These are phyloP conservation scores for Lithosia quadra DNA, from an alignment of 2,888 invertebrate species.

Conservation along the genomic window DNA sequence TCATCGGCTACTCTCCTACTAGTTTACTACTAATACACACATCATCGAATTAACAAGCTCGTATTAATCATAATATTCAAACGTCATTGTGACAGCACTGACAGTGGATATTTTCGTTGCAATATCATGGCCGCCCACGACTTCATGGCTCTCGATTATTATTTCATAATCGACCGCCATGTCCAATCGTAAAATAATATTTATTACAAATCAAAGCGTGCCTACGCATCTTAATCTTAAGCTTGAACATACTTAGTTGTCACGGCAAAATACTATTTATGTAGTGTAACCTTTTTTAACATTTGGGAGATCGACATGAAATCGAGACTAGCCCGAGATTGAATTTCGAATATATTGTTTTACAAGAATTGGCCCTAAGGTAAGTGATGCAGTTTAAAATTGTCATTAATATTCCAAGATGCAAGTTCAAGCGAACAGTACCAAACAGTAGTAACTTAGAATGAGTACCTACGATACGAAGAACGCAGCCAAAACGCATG, in stretches of 20 bases:
- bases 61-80: background rate
- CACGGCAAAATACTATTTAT: slow-evolving; percentile 1
- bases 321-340: too few species aligned
- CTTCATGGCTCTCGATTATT: slow-evolving; percentile 3
- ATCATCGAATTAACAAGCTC: too few species aligned
- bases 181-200: slow-evolving; percentile 21
- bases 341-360: too few species aligned
- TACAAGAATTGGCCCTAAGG: too few species aligned
- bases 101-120: background rate
- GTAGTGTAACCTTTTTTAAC: too few species aligned
- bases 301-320: too few species aligned
- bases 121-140: slow-evolving; percentile 11
- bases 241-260: background rate
- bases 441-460: slow-evolving; percentile 8
- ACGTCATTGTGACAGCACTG: background rate
- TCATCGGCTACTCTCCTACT: too few species aligned
- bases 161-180: slow-evolving; percentile 17
- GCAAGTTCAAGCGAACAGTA: background rate
- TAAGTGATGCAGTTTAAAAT: background rate
- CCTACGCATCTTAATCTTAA: slow-evolving; percentile 16
- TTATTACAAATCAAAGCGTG: slow-evolving; percentile 20
- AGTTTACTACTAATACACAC: too few species aligned
- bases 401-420: slow-evolving; percentile 6
- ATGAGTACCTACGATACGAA: slow-evolving; percentile 2
- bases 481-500: slow-evolving; percentile 26